Conservation (phyloP, 2,888 invertebrate species). For the Phragmatobia fuliginosa region DNA sequence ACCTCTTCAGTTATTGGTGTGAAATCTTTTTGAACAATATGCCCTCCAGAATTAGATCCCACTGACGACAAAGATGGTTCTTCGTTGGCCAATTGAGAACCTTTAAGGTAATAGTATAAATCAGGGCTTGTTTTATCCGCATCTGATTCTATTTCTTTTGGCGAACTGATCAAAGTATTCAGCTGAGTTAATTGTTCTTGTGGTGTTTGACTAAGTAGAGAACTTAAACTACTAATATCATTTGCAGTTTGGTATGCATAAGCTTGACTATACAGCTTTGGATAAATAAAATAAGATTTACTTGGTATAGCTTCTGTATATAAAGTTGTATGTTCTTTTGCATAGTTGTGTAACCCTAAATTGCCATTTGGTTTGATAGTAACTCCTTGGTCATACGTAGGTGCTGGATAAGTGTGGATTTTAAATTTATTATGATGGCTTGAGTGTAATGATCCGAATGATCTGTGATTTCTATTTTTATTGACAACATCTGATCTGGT, state of each 20-base stretch:
- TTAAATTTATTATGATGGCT: slow-evolving; percentile 63
- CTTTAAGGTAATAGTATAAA: slow-evolving; percentile 74
- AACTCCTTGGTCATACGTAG: slow-evolving; percentile 74
- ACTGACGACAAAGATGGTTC: slow-evolving; percentile 57
- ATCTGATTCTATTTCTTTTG: slow-evolving; percentile 51
- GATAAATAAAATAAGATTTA: slow-evolving; percentile 65
- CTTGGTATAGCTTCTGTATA: slow-evolving; percentile 69
- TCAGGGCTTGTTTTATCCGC: slow-evolving; percentile 70
- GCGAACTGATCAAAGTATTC: slow-evolving; percentile 74
- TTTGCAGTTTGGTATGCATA: slow-evolving; percentile 70
- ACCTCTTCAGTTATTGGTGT: slow-evolving; percentile 54
- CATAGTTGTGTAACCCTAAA: slow-evolving; percentile 59
- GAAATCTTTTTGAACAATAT: slow-evolving; percentile 59
- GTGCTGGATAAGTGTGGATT: slow-evolving; percentile 63
- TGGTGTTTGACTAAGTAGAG: slow-evolving; percentile 80
- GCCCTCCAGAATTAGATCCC: slow-evolving; percentile 57
- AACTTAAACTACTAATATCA: slow-evolving; percentile 77
- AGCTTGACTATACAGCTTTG: slow-evolving; percentile 71
- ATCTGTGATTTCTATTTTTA: slow-evolving; percentile 77
- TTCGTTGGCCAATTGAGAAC: slow-evolving; percentile 50
- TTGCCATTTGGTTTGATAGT: slow-evolving; percentile 78
- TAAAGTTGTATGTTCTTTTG: slow-evolving; percentile 52
- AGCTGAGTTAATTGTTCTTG: slow-evolving; percentile 81
- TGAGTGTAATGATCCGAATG: slow-evolving; percentile 70
- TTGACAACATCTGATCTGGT: slow-evolving; percentile 65